Conservation (phyloP, 2,797 vertebrate species). For the Eulemur coronatus region DNA sequence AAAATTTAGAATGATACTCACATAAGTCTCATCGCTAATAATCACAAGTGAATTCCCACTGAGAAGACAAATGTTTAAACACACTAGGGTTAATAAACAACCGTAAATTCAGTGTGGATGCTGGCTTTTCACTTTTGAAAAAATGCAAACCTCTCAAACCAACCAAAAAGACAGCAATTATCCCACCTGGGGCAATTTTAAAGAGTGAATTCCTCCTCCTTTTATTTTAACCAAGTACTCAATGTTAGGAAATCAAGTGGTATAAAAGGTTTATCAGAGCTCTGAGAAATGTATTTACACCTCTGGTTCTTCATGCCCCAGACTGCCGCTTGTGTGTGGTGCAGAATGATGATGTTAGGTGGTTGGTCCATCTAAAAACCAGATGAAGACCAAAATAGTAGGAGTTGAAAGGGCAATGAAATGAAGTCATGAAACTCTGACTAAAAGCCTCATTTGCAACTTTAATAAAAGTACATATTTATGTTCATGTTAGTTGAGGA, state of each 20-base stretch:
- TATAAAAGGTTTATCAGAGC: conserved; percentile 46
- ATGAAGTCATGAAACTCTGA: conserved; percentile 20
- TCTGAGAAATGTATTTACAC: conserved; percentile 3
- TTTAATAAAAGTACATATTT: background rate
- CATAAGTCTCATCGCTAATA: conserved; percentile 70
- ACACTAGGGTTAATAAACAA: conserved; percentile 75
- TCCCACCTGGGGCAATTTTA: conserved; percentile 34
- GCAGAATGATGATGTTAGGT: background rate
- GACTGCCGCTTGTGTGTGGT: background rate
- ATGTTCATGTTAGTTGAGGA: background rate
- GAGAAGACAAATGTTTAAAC: conserved; percentile 78
- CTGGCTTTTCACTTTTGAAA: conserved; percentile 52
- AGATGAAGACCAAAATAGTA: conserved; percentile 31
- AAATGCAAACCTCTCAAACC: conserved; percentile 50
- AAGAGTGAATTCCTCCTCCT: conserved; percentile 56
- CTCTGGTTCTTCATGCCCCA: background rate
- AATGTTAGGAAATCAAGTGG: conserved; percentile 64
- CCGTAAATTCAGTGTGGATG: conserved; percentile 55
- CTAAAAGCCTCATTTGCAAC: conserved; percentile 16
- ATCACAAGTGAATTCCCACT: conserved; percentile 69
- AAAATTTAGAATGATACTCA: conserved; percentile 79
- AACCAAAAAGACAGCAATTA: conserved; percentile 64
- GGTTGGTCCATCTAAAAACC: background rate
- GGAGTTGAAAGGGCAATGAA: conserved; percentile 9
- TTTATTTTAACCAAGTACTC: conserved; percentile 71